Evolutionary conservation across 2,888 invertebrate species (phyloP), one percentile per base, ranked within the genome.

Genomic region (Matsumyia berberina): DNA sequence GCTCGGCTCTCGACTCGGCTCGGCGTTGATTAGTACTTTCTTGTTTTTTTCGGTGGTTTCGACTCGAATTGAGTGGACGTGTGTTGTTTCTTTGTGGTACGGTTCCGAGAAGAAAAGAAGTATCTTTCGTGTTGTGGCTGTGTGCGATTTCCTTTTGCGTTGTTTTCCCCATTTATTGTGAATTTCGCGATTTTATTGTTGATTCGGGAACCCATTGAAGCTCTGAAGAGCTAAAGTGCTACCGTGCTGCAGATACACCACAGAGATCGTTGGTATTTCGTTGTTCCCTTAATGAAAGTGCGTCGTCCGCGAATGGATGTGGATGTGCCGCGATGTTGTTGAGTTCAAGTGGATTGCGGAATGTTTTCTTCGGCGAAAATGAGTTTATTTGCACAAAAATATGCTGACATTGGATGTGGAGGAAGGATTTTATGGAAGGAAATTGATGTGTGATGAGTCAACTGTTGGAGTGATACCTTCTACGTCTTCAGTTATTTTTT

Each of bases 311-410:
- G 53, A 76, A 70, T 44, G 62, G n/a, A 35, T 58, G 8, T 7
- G 33, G 55, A 15, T 74, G n/a, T n/a, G 29, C 37, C 15, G 5
- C 9, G 17, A 35, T 49, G 39, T 51, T 58, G 29, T 66, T 49
- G 51, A 58, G 57, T 39, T 79, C 73, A 69, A 83, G 83, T 69
- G 83, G 79, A 83, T 64, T 83, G 73, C 49, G 62, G 57, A 69
- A 64, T 81, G 42, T 11, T 64, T 76, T 31, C 55, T 37, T 4
- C 24, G 24, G 4, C 17, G 8, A 9, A 42, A 69, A 51, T 15
- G 29, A n/a, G 5, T 39, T 57, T 49, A 31, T 42, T 55, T 69
- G 7, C 42, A 2, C n/a, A 42, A 29, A 80, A 62, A 44, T 42
- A 35, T 42, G n/a, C 35, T 51, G 72, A 55, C 2, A 19, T 51